Conservation (phyloP, 30 jellyfish, hydroid and myxozoan genomes). For the Hydractinia echinata region DNA sequence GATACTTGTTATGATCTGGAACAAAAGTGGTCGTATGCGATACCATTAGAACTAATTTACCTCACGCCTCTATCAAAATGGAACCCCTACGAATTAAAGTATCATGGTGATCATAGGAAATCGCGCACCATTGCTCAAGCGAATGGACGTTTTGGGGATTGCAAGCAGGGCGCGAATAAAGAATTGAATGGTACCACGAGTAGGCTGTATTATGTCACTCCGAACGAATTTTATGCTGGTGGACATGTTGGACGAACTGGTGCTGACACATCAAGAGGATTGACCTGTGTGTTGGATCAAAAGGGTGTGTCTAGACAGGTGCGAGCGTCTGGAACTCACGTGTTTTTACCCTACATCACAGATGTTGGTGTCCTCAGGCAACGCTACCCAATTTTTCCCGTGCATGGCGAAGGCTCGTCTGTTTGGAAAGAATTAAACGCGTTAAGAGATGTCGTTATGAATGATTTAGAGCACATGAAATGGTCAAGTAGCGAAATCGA, state of each 20-base stretch:
- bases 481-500: background rate
- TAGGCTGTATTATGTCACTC: constrained; percentile 65
- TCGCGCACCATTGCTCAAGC: constrained; percentile 43
- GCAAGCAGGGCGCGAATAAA: constrained; percentile 30
- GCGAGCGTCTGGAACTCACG: constrained; percentile 75
- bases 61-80: constrained; percentile 84
- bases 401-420: constrained; percentile 91
- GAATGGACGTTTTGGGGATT: constrained; percentile 52
- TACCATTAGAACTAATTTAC: constrained; percentile 84
- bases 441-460: background rate
- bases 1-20: constrained; percentile 45
- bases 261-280: constrained; percentile 78
- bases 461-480: constrained; percentile 4
- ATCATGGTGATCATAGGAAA: constrained; percentile 62
- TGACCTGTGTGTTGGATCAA: constrained; percentile 65
- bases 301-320: constrained; percentile 36
- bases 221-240: constrained; percentile 60
- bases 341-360: constrained; percentile 63
- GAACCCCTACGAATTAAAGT: constrained; percentile 69
- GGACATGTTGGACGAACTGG: constrained; percentile 37
- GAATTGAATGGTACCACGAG: constrained; percentile 80
- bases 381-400: constrained; percentile 86
- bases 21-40: constrained; percentile 91
- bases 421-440: constrained; percentile 96
- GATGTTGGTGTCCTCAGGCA: constrained; percentile 83